A percentile compares a stretch with the other conserved stretches of the same genome.
Conservation (phyloP, 1,140 invertebrate genomes). For the Meteorus sp. region DNA sequence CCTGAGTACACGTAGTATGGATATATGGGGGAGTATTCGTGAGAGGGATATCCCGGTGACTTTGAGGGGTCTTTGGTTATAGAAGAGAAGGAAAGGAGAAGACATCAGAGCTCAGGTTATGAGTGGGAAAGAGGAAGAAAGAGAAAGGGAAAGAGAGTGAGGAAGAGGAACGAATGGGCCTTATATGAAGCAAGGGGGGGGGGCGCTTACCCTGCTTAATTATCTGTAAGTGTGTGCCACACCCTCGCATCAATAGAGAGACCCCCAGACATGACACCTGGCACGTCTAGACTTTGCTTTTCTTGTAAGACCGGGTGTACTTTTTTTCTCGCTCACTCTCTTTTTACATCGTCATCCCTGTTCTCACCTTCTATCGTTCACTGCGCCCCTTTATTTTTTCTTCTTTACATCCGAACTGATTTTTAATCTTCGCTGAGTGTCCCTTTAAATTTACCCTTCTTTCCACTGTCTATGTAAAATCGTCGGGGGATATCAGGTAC, state of each 20-base stretch:
- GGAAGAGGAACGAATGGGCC: conserved; percentile 25
- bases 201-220: conserved; percentile 41
- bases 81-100: background rate
- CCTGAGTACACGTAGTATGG: conserved; percentile 25
- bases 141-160: background rate
- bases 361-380: background rate
- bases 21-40: conserved; percentile 19
- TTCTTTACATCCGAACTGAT: no score
- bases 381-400: background rate
- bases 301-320: conserved; percentile 15
- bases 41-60: conserved; percentile 29
- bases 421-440: no score
- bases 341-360: background rate
- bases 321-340: background rate
- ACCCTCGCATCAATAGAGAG: conserved; percentile 37
- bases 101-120: conserved; percentile 1
- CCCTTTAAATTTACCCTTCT: no score
- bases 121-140: background rate
- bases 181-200: conserved; percentile 4
- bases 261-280: conserved; percentile 36
- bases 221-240: conserved; percentile 44
- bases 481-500: no score
- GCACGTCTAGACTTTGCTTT: conserved; percentile 37
- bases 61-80: conserved; percentile 30
- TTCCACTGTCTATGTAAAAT: no score